These are phyloP conservation scores for Imbricaverruca yamaguchii DNA, from an alignment of 2,888 invertebrate species.

Conservation along the genomic window DNA sequence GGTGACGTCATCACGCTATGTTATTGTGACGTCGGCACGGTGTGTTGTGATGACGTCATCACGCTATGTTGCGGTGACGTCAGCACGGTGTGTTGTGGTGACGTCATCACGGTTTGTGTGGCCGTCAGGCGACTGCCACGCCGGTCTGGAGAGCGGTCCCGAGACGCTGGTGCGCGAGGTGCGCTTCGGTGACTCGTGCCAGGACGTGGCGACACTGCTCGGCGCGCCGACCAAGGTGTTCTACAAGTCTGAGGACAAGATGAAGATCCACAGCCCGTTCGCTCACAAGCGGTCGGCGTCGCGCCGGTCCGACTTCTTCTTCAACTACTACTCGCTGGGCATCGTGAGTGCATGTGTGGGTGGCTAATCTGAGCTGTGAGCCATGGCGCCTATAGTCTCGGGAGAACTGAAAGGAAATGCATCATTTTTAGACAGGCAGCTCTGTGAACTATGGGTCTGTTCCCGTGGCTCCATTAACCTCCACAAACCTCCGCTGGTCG, in stretches of 20 bases:
- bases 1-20: too few relatives aligned
- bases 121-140: not conserved
- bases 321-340: slow-evolving; percentile 95
- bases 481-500: too few relatives aligned
- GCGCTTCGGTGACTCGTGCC: slow-evolving; percentile 75
- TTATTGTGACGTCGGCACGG: too few relatives aligned
- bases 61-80: slow-evolving; percentile 43
- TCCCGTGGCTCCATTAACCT: too few relatives aligned
- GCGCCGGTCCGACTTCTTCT: slow-evolving; percentile 91
- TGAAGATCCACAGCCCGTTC: slow-evolving; percentile 91
- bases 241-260: slow-evolving; percentile 98
- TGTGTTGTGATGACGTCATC: too few relatives aligned
- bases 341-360: slow-evolving; percentile 55
- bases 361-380: too few relatives aligned
- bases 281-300: slow-evolving; percentile 68
- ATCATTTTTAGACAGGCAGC: too few relatives aligned
- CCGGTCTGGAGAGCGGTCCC: not conserved
- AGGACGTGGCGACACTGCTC: slow-evolving; percentile 77
- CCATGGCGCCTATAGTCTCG: too few relatives aligned
- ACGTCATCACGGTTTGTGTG: slow-evolving; percentile 23
- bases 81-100: slow-evolving; percentile 44
- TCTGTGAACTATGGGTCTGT: too few relatives aligned
- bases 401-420: too few relatives aligned
- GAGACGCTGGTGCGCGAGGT: slow-evolving; percentile 53
- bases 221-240: slow-evolving; percentile 89